These are phyloP conservation scores for Falco rusticolus DNA, from an alignment of 2,797 vertebrate species.

Conservation along the genomic window DNA sequence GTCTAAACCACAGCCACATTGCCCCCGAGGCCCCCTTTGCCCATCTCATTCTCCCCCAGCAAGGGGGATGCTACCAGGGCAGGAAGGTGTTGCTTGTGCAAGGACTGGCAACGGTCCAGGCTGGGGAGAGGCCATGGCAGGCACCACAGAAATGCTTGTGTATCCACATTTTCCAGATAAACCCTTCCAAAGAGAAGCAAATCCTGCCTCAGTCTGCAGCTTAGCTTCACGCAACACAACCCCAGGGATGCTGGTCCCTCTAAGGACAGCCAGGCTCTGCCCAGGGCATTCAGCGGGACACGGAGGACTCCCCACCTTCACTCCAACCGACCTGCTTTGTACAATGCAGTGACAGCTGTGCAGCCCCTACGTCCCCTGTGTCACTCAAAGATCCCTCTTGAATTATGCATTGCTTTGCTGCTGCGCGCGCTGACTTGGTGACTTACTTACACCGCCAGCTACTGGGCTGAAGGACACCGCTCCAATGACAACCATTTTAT, in stretches of 20 bases:
- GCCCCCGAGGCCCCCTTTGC: rapidly evolving
- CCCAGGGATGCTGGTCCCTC: neutral
- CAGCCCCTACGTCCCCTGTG: neutral
- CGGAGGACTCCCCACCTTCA: neutral
- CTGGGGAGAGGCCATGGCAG: rapidly evolving
- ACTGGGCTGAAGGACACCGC: neutral
- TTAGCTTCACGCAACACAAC: neutral
- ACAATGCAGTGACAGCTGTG: rapidly evolving
- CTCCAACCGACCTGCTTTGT: neutral
- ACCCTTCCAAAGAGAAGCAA: neutral
- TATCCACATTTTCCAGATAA: neutral
- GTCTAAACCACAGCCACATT: neutral
- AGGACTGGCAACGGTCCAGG: neutral
- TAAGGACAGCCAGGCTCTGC: neutral
- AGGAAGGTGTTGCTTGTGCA: neutral
- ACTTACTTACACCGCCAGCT: neutral
- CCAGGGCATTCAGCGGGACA: too few species aligned
- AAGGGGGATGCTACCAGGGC: neutral
- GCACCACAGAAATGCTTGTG: rapidly evolving
- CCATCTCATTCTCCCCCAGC: neutral
- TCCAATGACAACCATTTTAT: neutral
- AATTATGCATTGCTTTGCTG: neutral
- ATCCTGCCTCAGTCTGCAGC: neutral
- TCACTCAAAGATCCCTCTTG: neutral
- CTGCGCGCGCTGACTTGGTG: neutral